Conservation (phyloP, 1,140 invertebrate species). For the Bactericera cockerelli region DNA sequence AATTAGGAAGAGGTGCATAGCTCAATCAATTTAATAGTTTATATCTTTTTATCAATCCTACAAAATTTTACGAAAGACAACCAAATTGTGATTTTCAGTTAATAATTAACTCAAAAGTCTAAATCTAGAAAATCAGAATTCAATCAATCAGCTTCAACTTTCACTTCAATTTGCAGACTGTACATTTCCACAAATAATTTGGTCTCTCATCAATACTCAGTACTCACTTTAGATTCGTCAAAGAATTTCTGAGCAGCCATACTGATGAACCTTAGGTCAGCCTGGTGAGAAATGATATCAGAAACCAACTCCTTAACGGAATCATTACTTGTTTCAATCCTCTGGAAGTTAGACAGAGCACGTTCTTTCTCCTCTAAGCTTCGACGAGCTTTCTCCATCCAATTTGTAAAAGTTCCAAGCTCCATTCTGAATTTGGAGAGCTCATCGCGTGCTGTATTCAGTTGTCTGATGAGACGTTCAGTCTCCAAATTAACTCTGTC, state of each 20-base stretch:
- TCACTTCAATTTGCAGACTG: too few relatives aligned
- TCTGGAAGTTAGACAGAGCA: slow-evolving; percentile 61
- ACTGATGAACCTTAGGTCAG: slow-evolving; percentile 82
- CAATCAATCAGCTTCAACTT: too few relatives aligned
- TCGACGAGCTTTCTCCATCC: slow-evolving; percentile 65
- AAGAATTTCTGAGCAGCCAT: slow-evolving; percentile 91
- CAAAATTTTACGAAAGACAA: too few relatives aligned
- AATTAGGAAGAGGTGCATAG: too few relatives aligned
- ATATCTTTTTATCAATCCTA: too few relatives aligned
- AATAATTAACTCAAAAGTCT: too few relatives aligned
- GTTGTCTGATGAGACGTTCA: slow-evolving; percentile 54
- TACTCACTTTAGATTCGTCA: slow-evolving; percentile 66
- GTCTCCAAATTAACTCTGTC: slow-evolving; percentile 64
- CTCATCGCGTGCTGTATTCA: slow-evolving; percentile 70
- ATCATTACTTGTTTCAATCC: slow-evolving; percentile 51
- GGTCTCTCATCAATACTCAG: too few relatives aligned
- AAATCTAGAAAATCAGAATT: too few relatives aligned
- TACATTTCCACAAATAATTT: too few relatives aligned
- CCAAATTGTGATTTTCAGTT: too few relatives aligned
- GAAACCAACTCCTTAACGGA: slow-evolving; percentile 73
- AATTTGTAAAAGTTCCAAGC: slow-evolving; percentile 60
- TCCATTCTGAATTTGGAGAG: slow-evolving; percentile 71
- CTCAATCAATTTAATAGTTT: too few relatives aligned
- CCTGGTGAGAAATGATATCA: slow-evolving; percentile 87
- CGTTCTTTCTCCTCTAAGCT: slow-evolving; percentile 71